Conservation (phyloP, 2,888 invertebrate genomes). For the Meteorus colon region DNA sequence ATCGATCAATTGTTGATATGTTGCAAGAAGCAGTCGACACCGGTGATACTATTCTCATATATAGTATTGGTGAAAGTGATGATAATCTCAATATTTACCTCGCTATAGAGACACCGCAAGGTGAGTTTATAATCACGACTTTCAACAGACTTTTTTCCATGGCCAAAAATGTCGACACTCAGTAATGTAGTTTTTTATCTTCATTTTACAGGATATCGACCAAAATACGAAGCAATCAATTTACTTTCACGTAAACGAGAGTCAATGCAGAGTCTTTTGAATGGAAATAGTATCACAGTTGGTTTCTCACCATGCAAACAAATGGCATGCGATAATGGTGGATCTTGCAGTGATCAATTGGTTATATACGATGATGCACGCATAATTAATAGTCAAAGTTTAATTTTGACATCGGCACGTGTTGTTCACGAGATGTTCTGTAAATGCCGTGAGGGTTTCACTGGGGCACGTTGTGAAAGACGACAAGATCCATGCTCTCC, state of each 20-base stretch:
- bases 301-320: slow-evolving; percentile 86
- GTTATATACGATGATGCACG: slow-evolving; percentile 81
- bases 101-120: slow-evolving; percentile 77
- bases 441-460: slow-evolving; percentile 88
- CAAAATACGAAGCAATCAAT: slow-evolving; percentile 79
- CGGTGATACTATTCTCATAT: slow-evolving; percentile 81
- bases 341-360: slow-evolving; percentile 83
- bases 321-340: slow-evolving; percentile 85
- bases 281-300: slow-evolving; percentile 78
- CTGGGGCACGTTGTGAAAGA: slow-evolving; percentile 87
- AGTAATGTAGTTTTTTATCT: not conserved
- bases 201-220: slow-evolving; percentile 75
- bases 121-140: slow-evolving; percentile 51
- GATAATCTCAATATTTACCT: slow-evolving; percentile 82
- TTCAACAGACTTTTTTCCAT: not conserved
- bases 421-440: slow-evolving; percentile 87
- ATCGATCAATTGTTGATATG: slow-evolving; percentile 82
- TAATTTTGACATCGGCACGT: slow-evolving; percentile 89
- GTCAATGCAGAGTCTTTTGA: slow-evolving; percentile 79
- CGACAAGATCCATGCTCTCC: slow-evolving; percentile 93
- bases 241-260: slow-evolving; percentile 80
- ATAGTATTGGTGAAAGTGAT: slow-evolving; percentile 82
- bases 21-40: slow-evolving; percentile 80
- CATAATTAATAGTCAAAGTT: slow-evolving; percentile 86
- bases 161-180: not conserved